Evolutionary conservation across 2,113 vertebrate species (phyloP), one percentile per base, ranked within the genome.

Genomic region (Phasianus colchicus): DNA sequence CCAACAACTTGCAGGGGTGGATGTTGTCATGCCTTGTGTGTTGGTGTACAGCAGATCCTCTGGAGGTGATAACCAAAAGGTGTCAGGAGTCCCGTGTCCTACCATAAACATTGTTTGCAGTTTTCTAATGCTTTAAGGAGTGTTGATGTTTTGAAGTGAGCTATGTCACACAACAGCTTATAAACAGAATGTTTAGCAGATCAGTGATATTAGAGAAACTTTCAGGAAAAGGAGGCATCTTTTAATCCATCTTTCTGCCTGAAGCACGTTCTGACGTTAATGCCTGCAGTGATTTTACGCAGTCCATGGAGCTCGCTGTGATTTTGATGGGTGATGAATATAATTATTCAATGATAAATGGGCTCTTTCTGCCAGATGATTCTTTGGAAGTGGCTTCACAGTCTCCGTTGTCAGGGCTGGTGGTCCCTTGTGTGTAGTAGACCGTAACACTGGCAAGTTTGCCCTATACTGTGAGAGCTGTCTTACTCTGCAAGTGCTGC

Each of bases 201-300:
- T 50, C 66, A 92, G 77, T 32, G 80, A 55, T 93, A 85, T 85
- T 92, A 90, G 88, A 80, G 76, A 95, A 95, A 96, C 58, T 89
- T 92, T 92, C 84, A 91, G 16, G 89, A 76, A 87, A 85, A 63
- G n/a, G 29, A 96, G 81, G 30, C 24, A 27, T 94, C 69, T 96
- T 95, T 94, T 57, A 90, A 97, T 88, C 69, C 50, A 32, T 82
- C 61, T 94, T 96, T 96, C 65, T 96, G 63, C 73, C 87, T 89
- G 45, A 92, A 92, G 87, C 58, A 90, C 77, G 74, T 97, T 95
- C 93, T 64, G 60, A 63, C 25, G 6, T 36, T 63, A 25, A 38
- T 63, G 60, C 25, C 36, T 63, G 15, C 10, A 63, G 60, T 63
- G 34, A 63, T 25, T n/a, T 58, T 63, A 25, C 24, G 25, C 60